Percentiles rank a stretch among this genome's conserved stretches.
These are phyloP conservation scores for Neoaliturus tenellus DNA, from an alignment of 2,888 invertebrate species.

Conservation along the genomic window DNA sequence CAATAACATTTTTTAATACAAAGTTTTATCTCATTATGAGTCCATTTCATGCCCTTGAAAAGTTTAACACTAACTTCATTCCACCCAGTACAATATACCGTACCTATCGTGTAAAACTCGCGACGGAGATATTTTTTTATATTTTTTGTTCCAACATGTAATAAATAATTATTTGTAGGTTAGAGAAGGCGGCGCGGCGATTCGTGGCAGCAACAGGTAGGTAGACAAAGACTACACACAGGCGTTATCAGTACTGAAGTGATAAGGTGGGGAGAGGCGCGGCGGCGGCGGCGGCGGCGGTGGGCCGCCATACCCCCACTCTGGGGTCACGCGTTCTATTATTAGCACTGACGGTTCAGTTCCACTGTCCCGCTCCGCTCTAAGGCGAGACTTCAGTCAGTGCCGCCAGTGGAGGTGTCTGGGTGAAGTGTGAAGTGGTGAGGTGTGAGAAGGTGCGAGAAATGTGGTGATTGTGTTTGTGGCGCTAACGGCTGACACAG, in stretches of 20 bases:
- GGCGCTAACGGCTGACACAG: background rate
- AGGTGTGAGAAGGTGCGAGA: background rate
- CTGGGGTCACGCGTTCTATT: background rate
- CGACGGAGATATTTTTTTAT: background rate
- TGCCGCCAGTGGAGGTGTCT: background rate
- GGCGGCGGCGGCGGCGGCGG: background rate
- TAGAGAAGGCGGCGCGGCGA: background rate
- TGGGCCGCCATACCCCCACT: background rate
- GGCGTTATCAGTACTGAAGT: conserved; percentile 7
- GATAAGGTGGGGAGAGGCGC: background rate
- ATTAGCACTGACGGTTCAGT: background rate
- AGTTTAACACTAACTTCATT: too few species aligned
- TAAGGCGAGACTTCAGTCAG: background rate
- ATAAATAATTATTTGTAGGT: background rate
- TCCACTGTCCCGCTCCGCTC: background rate
- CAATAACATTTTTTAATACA: too few species aligned
- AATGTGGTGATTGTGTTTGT: conserved; percentile 1
- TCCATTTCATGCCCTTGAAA: too few species aligned
- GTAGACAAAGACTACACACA: background rate
- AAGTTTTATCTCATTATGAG: too few species aligned
- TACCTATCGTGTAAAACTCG: too few species aligned
- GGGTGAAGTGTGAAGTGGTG: background rate
- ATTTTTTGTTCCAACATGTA: background rate
- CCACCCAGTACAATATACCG: too few species aligned
- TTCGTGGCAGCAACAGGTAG: background rate